Evolutionary conservation across 2,888 invertebrate species (phyloP).

Genomic region (Cyrtodaria siliqua): DNA sequence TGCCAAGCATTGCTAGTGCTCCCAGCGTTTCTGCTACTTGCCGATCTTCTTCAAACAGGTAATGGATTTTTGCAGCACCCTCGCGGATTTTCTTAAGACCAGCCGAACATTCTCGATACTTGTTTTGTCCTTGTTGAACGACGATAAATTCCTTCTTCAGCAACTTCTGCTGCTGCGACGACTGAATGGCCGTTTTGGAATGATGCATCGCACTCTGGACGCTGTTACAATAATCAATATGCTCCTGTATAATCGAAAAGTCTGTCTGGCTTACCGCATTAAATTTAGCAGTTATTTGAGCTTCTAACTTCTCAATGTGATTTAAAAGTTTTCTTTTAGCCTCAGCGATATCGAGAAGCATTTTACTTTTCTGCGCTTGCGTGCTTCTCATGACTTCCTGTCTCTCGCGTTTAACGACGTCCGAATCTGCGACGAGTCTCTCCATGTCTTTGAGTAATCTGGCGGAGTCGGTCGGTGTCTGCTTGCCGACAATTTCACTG

Average conservation of each 20-base stretch:
- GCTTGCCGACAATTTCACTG: constrained; percentile 46
- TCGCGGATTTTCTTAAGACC: constrained; percentile 56
- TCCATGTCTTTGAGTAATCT: constrained; percentile 59
- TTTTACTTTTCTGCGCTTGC: constrained; percentile 48
- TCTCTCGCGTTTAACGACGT: constrained; percentile 50
- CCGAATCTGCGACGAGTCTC: constrained; percentile 42
- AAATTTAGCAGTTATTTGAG: constrained; percentile 56
- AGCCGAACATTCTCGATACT: constrained; percentile 49
- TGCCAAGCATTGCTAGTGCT: constrained; percentile 48
- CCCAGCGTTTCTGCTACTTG: constrained; percentile 55
- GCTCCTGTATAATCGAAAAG: constrained; percentile 56
- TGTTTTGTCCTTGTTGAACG: constrained; percentile 50
- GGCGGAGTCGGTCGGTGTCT: constrained; percentile 35
- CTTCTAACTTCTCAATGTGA: constrained; percentile 59
- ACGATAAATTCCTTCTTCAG: constrained; percentile 57
- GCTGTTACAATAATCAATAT: constrained; percentile 61
- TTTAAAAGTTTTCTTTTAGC: constrained; percentile 54
- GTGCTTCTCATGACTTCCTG: constrained; percentile 58
- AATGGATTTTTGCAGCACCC: constrained; percentile 58
- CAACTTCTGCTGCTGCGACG: constrained; percentile 53
- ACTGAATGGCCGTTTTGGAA: constrained; percentile 44
- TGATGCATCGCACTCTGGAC: constrained; percentile 62
- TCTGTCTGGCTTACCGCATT: constrained; percentile 56
- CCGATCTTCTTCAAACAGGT: constrained; percentile 56
- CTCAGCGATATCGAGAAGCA: constrained; percentile 53